Evolutionary conservation across 2,888 invertebrate genomes (phyloP).

Genomic region (Pachymerium ferrugineum): DNA sequence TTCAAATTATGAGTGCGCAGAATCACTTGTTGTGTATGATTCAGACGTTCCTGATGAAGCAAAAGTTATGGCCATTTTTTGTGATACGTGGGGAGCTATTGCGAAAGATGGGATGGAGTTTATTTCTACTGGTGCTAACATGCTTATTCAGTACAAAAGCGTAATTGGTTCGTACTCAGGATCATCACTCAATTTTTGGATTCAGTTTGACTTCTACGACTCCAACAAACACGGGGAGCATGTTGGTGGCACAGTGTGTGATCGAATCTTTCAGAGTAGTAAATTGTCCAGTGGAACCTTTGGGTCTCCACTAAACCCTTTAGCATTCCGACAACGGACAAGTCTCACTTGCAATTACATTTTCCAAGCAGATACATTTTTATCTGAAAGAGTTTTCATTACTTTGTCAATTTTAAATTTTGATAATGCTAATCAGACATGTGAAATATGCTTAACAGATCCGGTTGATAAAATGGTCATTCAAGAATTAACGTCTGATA

Average conservation of each 20-base stretch:
- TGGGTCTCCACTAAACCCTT: slow-evolving; percentile 75
- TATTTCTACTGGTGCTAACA: slow-evolving; percentile 76
- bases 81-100: slow-evolving; percentile 85
- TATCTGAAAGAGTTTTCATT: slow-evolving; percentile 41
- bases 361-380: slow-evolving; percentile 40
- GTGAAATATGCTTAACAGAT: slow-evolving; percentile 38
- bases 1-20: slow-evolving; percentile 82
- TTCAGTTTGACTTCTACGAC: slow-evolving; percentile 89
- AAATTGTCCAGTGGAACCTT: slow-evolving; percentile 64
- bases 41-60: slow-evolving; percentile 82
- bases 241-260: slow-evolving; percentile 72
- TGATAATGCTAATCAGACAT: slow-evolving; percentile 37
- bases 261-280: slow-evolving; percentile 83
- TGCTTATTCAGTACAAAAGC: slow-evolving; percentile 83
- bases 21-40: slow-evolving; percentile 82
- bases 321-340: slow-evolving; percentile 69
- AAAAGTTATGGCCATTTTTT: slow-evolving; percentile 85
- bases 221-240: slow-evolving; percentile 80
- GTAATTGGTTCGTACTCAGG: slow-evolving; percentile 89
- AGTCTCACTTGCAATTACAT: slow-evolving; percentile 54
- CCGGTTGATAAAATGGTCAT: slow-evolving; percentile 38
- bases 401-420: slow-evolving; percentile 39
- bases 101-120: slow-evolving; percentile 85
- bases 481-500: slow-evolving; percentile 37
- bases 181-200: slow-evolving; percentile 91